Evolutionary conservation across 1,140 invertebrate genomes (phyloP).

Genomic region (Monochamus saltuarius): DNA sequence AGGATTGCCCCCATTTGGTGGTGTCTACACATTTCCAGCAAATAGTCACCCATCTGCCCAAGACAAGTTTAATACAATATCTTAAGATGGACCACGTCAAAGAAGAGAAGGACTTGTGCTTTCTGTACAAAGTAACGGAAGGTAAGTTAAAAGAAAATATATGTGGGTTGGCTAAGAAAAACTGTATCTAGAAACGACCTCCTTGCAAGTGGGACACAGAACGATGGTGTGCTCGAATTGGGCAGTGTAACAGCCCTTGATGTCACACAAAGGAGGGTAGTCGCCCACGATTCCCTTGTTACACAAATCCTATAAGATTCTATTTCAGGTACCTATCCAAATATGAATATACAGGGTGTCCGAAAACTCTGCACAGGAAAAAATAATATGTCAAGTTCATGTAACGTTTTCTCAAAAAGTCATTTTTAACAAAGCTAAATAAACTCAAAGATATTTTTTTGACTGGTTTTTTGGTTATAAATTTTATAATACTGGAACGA

Average conservation of each 20-base stretch:
- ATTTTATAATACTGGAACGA: too few relatives aligned
- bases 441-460: too few relatives aligned
- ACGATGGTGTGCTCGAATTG: slow-evolving; percentile 99
- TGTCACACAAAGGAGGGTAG: slow-evolving; percentile 97
- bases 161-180: too few relatives aligned
- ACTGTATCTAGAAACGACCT: slow-evolving; percentile 92
- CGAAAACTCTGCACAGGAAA: too few relatives aligned
- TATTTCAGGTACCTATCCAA: too few relatives aligned
- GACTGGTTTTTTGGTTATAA: too few relatives aligned
- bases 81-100: slow-evolving; percentile 41
- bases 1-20: slow-evolving; percentile 71
- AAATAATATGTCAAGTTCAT: too few relatives aligned
- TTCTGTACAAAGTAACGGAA: slow-evolving; percentile 44
- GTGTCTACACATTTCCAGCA: slow-evolving; percentile 76
- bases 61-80: slow-evolving; percentile 64
- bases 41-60: slow-evolving; percentile 61
- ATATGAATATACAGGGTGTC: too few relatives aligned
- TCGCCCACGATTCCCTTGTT: slow-evolving; percentile 95
- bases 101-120: slow-evolving; percentile 34
- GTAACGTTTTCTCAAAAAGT: too few relatives aligned
- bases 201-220: slow-evolving; percentile 96
- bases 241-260: slow-evolving; percentile 97
- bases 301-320: slow-evolving; percentile 97
- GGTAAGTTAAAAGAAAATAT: slow-evolving; percentile 18
- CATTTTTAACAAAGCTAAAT: too few relatives aligned